Evolutionary conservation across 53 echinoderm and acorn worm species (phyloP).

Genomic region (Antedon mediterranea): DNA sequence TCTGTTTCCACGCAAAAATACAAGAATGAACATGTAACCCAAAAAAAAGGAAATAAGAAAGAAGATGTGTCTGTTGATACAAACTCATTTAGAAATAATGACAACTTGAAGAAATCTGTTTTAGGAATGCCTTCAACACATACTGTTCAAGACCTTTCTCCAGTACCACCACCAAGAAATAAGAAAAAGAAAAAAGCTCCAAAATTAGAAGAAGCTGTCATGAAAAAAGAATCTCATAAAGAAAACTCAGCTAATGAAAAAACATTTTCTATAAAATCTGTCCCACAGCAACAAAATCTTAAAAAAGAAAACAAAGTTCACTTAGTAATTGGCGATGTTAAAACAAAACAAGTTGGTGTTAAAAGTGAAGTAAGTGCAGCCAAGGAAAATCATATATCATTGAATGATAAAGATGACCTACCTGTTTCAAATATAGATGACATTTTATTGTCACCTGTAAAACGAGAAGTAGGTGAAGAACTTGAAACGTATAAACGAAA

Average conservation of each 20-base stretch:
- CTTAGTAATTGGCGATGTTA: no score
- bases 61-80: background rate
- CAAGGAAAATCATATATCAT: background rate
- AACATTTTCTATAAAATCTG: background rate
- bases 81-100: background rate
- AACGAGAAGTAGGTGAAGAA: background rate
- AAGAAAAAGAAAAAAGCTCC: background rate
- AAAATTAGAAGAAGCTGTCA: background rate
- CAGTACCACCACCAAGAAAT: background rate
- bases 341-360: no score
- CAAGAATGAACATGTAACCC: background rate
- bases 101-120: background rate
- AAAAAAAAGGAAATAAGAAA: background rate
- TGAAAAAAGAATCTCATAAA: background rate
- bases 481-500: background rate
- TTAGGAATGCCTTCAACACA: background rate
- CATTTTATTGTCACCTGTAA: conserved; percentile 10
- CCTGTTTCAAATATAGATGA: conserved; percentile 58
- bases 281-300: no score
- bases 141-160: background rate
- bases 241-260: background rate
- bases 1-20: background rate
- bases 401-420: background rate
- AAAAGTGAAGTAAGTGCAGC: no score
- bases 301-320: no score